Percentiles rank a stretch among this genome's conserved stretches.
Evolutionary conservation across 64 coral and sea anemone species (phyloP).

Genomic region (Dendronephthya gigantea): DNA sequence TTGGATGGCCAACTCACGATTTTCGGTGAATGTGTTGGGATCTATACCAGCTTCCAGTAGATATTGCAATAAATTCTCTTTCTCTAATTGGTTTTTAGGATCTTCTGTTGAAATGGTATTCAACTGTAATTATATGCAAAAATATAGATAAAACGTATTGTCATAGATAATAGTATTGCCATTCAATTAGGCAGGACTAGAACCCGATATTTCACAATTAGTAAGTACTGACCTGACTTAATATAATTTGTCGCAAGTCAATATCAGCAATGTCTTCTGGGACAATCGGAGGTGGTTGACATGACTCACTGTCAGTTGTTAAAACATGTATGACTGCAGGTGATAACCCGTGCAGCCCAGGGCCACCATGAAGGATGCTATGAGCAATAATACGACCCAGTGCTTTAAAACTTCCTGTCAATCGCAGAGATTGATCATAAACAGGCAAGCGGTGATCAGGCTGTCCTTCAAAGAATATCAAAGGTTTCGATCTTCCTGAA

Average conservation of each 20-base stretch:
- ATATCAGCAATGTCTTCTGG: constrained; percentile 17
- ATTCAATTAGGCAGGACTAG: no score
- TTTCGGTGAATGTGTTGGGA: not conserved
- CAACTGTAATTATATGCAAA: no score
- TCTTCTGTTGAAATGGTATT: not conserved
- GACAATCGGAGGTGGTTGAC: not conserved
- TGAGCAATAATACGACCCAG: constrained; percentile 11
- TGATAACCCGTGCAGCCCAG: not conserved
- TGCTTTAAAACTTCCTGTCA: constrained; percentile 24
- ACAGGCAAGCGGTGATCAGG: constrained; percentile 3
- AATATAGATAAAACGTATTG: no score
- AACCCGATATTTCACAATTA: no score
- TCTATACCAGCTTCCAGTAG: not conserved
- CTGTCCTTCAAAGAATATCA: constrained; percentile 29
- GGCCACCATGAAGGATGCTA: not conserved
- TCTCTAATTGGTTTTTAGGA: not conserved
- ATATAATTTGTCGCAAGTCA: no score
- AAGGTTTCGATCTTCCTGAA: not conserved
- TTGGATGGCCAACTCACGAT: not conserved
- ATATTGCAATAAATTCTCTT: not conserved
- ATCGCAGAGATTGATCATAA: not conserved
- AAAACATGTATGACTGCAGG: not conserved
- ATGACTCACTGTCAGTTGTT: not conserved
- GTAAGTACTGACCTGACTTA: no score
- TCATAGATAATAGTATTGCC: no score